These are phyloP conservation scores for Drosophila mayaguana DNA, from an alignment of 2,888 invertebrate species.

Conservation along the genomic window DNA sequence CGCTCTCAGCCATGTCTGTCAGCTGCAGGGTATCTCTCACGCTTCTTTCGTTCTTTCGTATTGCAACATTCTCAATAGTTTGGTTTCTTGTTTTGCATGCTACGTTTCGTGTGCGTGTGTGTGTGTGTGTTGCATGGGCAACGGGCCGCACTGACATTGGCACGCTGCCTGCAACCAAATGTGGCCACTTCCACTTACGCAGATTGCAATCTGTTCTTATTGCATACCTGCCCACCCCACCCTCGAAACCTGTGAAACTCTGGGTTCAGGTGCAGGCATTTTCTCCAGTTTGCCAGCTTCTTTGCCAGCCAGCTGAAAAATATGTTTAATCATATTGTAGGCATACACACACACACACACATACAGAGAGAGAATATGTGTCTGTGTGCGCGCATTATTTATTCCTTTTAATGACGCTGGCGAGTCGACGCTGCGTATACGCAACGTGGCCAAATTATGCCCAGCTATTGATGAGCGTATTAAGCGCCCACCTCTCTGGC, in stretches of 20 bases:
- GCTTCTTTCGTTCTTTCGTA: neutral
- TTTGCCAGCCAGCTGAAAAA: conserved; percentile 42
- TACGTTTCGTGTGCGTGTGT: neutral
- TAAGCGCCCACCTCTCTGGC: neutral
- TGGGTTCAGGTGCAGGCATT: conserved; percentile 40
- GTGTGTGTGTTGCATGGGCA: conserved; percentile 17
- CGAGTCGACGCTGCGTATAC: conserved; percentile 36
- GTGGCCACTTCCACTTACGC: conserved; percentile 76
- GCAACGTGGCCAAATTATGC: conserved; percentile 44
- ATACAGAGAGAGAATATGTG: neutral
- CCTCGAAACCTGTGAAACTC: conserved; percentile 17
- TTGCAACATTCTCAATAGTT: neutral
- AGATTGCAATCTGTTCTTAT: conserved; percentile 78
- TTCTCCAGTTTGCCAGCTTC: conserved; percentile 30
- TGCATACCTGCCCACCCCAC: conserved; percentile 39
- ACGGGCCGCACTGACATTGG: conserved; percentile 39
- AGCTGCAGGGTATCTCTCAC: conserved; percentile 7
- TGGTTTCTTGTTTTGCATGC: conserved; percentile 24
- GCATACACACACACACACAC: conserved; percentile 7
- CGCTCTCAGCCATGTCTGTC: neutral
- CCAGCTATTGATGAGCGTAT: conserved; percentile 32
- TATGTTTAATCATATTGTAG: conserved; percentile 62
- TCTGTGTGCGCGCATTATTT: conserved; percentile 42
- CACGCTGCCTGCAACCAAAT: conserved; percentile 57
- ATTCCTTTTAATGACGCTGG: conserved; percentile 46